Conservation (phyloP, 2,113 vertebrate genomes). For the Nannobrachium achirus region DNA sequence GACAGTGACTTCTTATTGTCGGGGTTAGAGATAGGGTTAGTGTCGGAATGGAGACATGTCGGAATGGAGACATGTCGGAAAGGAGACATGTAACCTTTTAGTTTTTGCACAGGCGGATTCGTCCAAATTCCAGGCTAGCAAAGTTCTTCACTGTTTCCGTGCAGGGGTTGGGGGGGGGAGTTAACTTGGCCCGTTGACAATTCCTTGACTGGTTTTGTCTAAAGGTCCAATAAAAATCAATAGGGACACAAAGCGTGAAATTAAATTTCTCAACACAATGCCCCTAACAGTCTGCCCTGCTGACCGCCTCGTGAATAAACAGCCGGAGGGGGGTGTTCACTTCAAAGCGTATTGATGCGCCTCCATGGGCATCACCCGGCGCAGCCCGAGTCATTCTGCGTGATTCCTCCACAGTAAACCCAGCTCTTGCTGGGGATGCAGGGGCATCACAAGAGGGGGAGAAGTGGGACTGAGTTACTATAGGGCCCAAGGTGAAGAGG, state of each 20-base stretch:
- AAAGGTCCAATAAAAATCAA: constrained; percentile 67
- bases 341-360: constrained; percentile 51
- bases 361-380: constrained; percentile 28
- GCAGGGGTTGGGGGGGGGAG: not conserved
- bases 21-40: too few species aligned
- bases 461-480: too few species aligned
- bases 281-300: constrained; percentile 20
- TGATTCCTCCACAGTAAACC: constrained; percentile 38
- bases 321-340: constrained; percentile 25
- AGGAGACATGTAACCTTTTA: too few species aligned
- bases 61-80: too few species aligned
- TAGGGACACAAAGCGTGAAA: constrained; percentile 73
- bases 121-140: too few species aligned
- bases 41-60: too few species aligned
- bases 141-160: too few species aligned
- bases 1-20: too few species aligned
- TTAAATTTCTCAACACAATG: constrained; percentile 68
- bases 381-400: not conserved
- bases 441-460: too few species aligned
- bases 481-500: too few species aligned
- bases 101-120: too few species aligned
- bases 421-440: too few species aligned
- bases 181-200: constrained; percentile 56
- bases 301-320: constrained; percentile 44
- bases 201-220: constrained; percentile 57